Evolutionary conservation across 2,797 vertebrate genomes (phyloP), one percentile per base, ranked within the genome.

Genomic region (Glossophaga mutica): DNA sequence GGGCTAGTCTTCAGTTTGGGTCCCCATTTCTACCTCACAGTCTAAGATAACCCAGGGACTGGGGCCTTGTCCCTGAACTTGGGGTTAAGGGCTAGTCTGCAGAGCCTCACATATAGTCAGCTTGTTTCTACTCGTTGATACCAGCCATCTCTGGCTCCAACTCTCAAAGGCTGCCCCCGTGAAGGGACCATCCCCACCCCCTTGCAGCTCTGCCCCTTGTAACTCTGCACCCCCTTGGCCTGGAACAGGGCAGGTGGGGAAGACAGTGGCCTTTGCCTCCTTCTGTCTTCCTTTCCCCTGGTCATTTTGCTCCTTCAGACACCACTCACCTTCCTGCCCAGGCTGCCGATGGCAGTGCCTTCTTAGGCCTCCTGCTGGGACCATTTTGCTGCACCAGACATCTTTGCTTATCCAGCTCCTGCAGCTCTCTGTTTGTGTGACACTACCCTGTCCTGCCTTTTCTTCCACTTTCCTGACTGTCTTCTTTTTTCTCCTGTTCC

Each of bases 291-390:
- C 59, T 67, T 11, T 9, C 26, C 15, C n/a, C 46, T 2, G 4
- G 73, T 18, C 34, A 32, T 14, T 67, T 19, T 59, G 42, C 71
- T 44, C 50, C n/a, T 14, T 14, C 2, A 18, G 70, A 90, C 29
- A 26, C 14, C 37, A 10, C 52, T 44, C 3, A 11, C 11, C 26
- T 59, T 26, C 29, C 0, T 12, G 24, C n/a, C 65, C 42, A 26
- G 37, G 15, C 0, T 8, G 52, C n/a, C 57, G 14, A 18, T 19
- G 0, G 19, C 6, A 73, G 88, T 0, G 0, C 1, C 55, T 22
- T 15, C 22, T n/a, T 22, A 4, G 1, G 48, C 14, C 32, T 59
- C 57, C 50, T 18, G 9, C 12, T 0, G 15, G n/a, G 78, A 5
- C 5, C 22, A 8, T 8, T 46, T 18, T 16, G 11, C 11, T 29